phyloP scores from a whole-genome alignment of 2,797 vertebrate species.

The Monodelphis domestica region DNA sequence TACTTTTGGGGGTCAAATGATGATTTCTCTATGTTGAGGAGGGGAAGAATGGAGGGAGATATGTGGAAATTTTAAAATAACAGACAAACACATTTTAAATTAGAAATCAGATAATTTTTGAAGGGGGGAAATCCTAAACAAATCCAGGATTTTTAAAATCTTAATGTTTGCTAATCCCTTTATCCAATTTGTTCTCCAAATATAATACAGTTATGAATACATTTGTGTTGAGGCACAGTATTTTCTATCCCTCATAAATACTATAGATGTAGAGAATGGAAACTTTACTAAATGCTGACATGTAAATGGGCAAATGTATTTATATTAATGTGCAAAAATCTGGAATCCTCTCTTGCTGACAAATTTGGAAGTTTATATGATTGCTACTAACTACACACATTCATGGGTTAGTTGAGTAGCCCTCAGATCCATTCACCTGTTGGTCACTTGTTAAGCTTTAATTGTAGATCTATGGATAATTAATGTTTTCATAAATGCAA shows the following conservation, averaged over 20 bases:
- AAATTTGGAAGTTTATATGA: not conserved
- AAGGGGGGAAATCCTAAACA: not conserved
- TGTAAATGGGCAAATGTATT: not conserved
- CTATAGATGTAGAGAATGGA: not conserved
- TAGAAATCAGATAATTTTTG: too few relatives aligned
- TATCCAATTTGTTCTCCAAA: not conserved
- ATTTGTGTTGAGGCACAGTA: not conserved
- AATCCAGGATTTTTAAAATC: not conserved
- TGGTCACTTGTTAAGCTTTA: conserved; percentile 6
- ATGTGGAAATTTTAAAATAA: too few relatives aligned
- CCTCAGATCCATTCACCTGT: not conserved
- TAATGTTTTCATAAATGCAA: conserved; percentile 1
- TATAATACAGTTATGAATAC: not conserved
- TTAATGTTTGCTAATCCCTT: not conserved
- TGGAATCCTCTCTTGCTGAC: not conserved
- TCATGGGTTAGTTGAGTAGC: conserved; percentile 8
- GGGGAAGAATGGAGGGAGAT: too few relatives aligned
- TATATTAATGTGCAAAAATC: not conserved
- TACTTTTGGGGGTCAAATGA: too few relatives aligned
- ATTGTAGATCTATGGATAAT: not conserved
- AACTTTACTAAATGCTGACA: not conserved
- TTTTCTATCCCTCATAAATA: not conserved
- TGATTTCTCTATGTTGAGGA: too few relatives aligned
- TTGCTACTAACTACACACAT: not conserved
- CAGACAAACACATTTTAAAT: too few relatives aligned